These are phyloP conservation scores for Linurgus olivaceus DNA, from an alignment of 2,797 vertebrate species.

Conservation along the genomic window DNA sequence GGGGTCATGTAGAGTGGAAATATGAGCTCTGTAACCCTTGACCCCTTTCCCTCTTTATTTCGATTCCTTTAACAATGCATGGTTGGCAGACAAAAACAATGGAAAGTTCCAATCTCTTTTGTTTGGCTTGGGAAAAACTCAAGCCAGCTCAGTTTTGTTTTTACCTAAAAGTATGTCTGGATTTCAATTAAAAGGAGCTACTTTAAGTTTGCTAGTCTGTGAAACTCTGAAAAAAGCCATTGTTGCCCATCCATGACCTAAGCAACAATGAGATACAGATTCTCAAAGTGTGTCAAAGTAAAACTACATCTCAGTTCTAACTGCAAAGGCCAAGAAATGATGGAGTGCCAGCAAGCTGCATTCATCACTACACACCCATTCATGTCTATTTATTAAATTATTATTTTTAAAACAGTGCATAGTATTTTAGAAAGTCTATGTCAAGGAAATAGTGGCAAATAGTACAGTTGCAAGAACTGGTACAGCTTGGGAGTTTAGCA, in stretches of 20 bases:
- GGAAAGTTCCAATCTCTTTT: constrained; percentile 72
- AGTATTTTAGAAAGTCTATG: background rate
- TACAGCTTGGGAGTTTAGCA: background rate
- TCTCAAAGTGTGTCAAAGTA: constrained; percentile 42
- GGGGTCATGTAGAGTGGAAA: constrained; percentile 76
- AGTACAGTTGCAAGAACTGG: background rate
- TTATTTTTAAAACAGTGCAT: background rate
- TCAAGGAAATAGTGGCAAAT: background rate
- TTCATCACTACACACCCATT: background rate
- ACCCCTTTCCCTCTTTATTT: constrained; percentile 75
- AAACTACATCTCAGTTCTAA: background rate
- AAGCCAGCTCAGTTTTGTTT: constrained; percentile 66
- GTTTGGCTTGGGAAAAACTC: constrained; percentile 76
- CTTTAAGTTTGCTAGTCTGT: constrained; percentile 64
- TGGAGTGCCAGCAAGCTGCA: background rate
- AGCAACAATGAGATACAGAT: constrained; percentile 54
- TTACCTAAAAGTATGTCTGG: constrained; percentile 67
- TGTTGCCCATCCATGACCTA: constrained; percentile 63
- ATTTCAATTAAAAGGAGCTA: constrained; percentile 77
- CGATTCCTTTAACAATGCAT: constrained; percentile 73
- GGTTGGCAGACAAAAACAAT: constrained; percentile 74
- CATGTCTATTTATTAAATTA: background rate
- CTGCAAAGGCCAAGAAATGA: background rate
- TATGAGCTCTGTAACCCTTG: constrained; percentile 75
- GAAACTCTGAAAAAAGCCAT: constrained; percentile 60